Base-by-base conservation (phyloP, 2,888 invertebrate genomes). In the Arrhopalites spinosus region DNA sequence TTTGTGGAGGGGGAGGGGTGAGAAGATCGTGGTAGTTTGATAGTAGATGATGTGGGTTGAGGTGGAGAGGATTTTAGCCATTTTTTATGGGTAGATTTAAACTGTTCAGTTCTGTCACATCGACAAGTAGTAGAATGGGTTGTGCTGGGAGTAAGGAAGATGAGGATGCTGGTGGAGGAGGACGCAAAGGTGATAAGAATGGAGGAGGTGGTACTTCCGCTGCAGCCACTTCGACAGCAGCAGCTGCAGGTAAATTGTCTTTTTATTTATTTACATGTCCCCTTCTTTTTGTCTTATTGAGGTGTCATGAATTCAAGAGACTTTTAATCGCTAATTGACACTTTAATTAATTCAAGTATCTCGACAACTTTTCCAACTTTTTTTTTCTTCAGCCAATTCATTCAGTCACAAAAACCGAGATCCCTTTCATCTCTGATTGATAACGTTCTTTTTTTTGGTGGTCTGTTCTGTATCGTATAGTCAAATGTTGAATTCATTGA, bases 71-170 rank as follows among this genome's bases (percentile, higher is more conserved):
- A 70, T 70, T 72, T 15, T 15, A 36, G 69, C 67, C 66, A 70
- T 77, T 59, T 72, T 79, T 79, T 79, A 79, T 79, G 79, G 79
- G 79, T 76, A 79, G 69, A 76, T 78, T 77, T 67, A 70, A 76
- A 75, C 74, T 78, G 59, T 53, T 63, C 47, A 76, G 69, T 79
- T 43, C 68, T 25, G 75, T 72, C 30, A 63, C 53, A 29, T 61
- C 63, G 13, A 59, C 67, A 17, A 29, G 30, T 13, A 53, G 75
- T 69, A 43, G 73, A 64, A 82, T 82, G 82, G 82, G 82, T 59
- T 82, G 82, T 74, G 75, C 78, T 59, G 82, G 82, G 71, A 81
- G 81, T 75, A 81, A 82, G 77, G 81, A 82, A 77, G 81, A 81
- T 63, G 78, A 78, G 63, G 78, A 66, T 47, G 77, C 75, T 73